Conservation (phyloP, 2,888 invertebrate species). For the Ferrisia virgata region DNA sequence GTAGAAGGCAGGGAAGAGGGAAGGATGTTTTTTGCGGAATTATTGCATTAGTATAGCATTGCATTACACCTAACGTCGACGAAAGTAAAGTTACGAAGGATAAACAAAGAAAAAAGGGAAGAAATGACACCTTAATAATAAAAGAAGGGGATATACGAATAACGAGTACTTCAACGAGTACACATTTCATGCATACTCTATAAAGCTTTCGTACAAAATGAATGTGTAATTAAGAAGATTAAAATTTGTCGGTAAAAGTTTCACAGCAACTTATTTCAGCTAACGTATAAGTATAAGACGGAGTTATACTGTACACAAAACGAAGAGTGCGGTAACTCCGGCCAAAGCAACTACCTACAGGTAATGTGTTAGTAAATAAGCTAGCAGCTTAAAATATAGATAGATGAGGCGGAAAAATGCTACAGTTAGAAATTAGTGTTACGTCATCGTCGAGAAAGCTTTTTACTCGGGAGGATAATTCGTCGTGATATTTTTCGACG, state of each 20-base stretch:
- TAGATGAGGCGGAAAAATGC: background rate
- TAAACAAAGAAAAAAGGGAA: too few species aligned
- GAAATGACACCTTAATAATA: too few species aligned
- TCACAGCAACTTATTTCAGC: background rate
- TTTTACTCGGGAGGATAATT: background rate
- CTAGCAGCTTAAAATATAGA: background rate
- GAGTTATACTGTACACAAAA: background rate
- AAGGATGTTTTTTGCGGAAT: too few species aligned
- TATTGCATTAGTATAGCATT: too few species aligned
- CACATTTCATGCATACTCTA: too few species aligned
- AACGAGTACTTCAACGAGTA: too few species aligned
- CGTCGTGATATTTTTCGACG: background rate
- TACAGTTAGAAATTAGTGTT: too few species aligned
- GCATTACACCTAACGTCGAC: too few species aligned
- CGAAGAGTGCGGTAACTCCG: background rate
- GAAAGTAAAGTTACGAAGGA: too few species aligned
- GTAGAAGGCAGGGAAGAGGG: too few species aligned
- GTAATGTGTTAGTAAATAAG: background rate
- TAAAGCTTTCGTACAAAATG: background rate
- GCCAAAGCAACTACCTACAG: too few species aligned
- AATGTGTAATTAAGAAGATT: background rate
- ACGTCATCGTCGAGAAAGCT: background rate
- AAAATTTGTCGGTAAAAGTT: background rate
- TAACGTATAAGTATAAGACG: background rate
- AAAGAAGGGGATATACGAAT: too few species aligned